Percentiles rank a stretch among this genome's conserved stretches.
phyloP scores from a whole-genome alignment of 2,113 vertebrate genomes.

The Gymnorhina tibicen region DNA sequence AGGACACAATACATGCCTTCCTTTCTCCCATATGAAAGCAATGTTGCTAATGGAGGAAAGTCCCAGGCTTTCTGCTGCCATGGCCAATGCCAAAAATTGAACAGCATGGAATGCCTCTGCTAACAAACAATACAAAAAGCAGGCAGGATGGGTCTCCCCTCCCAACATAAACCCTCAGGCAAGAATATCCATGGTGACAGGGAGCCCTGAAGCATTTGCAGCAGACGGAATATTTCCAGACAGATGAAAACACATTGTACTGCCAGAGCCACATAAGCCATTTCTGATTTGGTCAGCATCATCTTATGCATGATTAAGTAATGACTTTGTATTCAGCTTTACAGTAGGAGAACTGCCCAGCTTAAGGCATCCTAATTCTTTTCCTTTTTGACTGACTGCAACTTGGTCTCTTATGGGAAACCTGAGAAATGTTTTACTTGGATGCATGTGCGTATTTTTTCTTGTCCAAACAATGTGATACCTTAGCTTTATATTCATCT shows the following conservation, averaged over 20 bases:
- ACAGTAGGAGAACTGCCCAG: not conserved
- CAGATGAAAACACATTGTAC: slow-evolving; percentile 42
- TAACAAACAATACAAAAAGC: not conserved
- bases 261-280: slow-evolving; percentile 17
- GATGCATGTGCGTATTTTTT: not conserved
- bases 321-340: slow-evolving; percentile 11
- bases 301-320: slow-evolving; percentile 51
- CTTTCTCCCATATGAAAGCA: not conserved
- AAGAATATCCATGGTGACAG: not conserved
- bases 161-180: not conserved
- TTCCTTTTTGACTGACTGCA: not conserved
- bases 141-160: not conserved
- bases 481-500: not conserved
- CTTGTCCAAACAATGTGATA: not conserved
- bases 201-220: not conserved
- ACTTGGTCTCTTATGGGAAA: not conserved
- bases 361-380: not conserved
- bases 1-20: accelerated
- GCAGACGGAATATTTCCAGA: slow-evolving; percentile 33
- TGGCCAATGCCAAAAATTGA: not conserved
- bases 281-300: slow-evolving; percentile 39
- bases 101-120: not conserved
- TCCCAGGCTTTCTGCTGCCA: not conserved
- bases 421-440: not conserved
- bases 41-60: not conserved